Evolutionary conservation across 2,113 vertebrate genomes (phyloP).

Genomic region (Oophaga pumilio): DNA sequence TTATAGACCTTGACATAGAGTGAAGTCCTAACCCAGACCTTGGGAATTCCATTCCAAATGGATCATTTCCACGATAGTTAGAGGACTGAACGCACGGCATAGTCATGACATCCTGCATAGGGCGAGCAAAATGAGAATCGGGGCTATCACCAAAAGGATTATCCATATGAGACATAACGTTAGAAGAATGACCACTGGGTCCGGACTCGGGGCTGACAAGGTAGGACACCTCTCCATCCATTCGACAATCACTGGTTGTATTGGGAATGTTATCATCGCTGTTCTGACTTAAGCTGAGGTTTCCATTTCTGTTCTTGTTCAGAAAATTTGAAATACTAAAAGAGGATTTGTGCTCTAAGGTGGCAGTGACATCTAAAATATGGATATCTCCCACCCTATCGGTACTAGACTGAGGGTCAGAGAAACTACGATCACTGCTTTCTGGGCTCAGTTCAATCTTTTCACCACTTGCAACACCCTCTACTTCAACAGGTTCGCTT

Average conservation of each 20-base stretch:
- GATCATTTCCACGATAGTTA: slow-evolving; percentile 75
- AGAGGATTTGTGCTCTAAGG: slow-evolving; percentile 79
- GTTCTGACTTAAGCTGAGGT: slow-evolving; percentile 67
- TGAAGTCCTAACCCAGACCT: slow-evolving; percentile 85
- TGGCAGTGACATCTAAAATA: slow-evolving; percentile 80
- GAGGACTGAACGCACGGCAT: slow-evolving; percentile 74
- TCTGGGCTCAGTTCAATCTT: slow-evolving; percentile 94
- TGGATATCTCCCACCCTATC: slow-evolving; percentile 82
- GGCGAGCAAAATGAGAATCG: slow-evolving; percentile 84
- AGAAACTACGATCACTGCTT: slow-evolving; percentile 92
- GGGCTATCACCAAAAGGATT: slow-evolving; percentile 77
- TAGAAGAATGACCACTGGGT: slow-evolving; percentile 69
- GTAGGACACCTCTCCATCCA: slow-evolving; percentile 80
- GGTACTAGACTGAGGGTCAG: slow-evolving; percentile 85
- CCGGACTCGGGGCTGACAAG: slow-evolving; percentile 80
- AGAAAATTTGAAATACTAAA: slow-evolving; percentile 90
- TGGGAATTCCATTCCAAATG: slow-evolving; percentile 88
- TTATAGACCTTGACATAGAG: slow-evolving; percentile 79
- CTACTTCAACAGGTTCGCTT: slow-evolving; percentile 87
- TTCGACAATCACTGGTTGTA: slow-evolving; percentile 85
- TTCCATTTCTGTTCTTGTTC: slow-evolving; percentile 76
- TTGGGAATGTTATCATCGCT: slow-evolving; percentile 85
- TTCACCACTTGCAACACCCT: slow-evolving; percentile 78
- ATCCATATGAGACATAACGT: slow-evolving; percentile 75
- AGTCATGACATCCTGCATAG: slow-evolving; percentile 83